These are phyloP conservation scores for Rhagium mordax DNA, from an alignment of 2,888 invertebrate genomes.

Conservation along the genomic window DNA sequence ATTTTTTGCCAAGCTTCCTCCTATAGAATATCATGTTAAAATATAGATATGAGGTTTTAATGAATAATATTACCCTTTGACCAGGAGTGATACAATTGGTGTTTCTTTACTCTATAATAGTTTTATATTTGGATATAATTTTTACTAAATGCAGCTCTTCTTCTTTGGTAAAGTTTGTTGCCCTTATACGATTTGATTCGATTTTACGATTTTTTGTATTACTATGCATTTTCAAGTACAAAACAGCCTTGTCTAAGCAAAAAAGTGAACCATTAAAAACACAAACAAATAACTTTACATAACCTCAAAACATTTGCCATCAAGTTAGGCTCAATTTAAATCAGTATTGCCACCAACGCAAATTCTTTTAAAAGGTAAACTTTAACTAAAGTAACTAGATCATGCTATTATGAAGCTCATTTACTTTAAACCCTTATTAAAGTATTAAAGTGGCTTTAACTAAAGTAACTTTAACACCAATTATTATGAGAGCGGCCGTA, in stretches of 20 bases:
- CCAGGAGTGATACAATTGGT: neutral
- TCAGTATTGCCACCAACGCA: neutral
- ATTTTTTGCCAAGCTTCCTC: constrained; percentile 9
- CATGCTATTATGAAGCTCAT: neutral
- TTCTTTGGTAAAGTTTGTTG: neutral
- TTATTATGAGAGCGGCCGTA: neutral
- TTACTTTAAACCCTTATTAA: neutral
- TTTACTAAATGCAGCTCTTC: neutral
- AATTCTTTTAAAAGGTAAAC: neutral
- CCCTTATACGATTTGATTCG: too few relatives aligned
- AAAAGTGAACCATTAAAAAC: too few relatives aligned
- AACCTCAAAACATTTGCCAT: neutral
- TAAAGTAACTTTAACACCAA: neutral
- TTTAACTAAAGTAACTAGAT: neutral
- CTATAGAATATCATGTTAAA: neutral
- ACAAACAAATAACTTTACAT: neutral
- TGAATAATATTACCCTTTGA: neutral
- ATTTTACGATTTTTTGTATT: neutral
- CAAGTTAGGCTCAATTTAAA: neutral
- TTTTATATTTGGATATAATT: neutral
- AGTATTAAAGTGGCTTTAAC: neutral
- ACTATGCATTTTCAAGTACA: neutral
- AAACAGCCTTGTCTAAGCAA: neutral
- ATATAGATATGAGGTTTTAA: neutral
- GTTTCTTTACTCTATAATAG: neutral